phyloP scores from a whole-genome alignment of 2,113 vertebrate species.

The Myotis lucifugus region DNA sequence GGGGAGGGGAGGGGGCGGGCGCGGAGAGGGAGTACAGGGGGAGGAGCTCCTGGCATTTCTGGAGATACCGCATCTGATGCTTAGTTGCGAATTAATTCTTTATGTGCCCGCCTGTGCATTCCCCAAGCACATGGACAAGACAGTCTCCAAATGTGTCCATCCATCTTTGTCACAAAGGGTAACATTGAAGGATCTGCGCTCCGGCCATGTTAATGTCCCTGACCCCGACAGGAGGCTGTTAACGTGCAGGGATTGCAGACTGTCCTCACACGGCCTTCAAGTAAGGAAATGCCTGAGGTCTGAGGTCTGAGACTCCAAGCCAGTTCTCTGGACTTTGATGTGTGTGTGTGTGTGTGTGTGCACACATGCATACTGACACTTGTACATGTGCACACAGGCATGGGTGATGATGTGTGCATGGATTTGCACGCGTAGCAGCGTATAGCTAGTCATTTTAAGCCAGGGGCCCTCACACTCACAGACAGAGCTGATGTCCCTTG shows the following conservation, averaged over 20 bases:
- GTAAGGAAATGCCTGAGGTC: background rate
- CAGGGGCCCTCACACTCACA: background rate
- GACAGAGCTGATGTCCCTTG: background rate
- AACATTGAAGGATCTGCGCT: background rate
- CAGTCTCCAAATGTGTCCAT: background rate
- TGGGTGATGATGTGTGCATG: background rate
- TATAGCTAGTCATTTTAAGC: background rate
- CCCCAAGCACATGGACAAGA: background rate
- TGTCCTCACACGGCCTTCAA: background rate
- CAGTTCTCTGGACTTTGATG: background rate
- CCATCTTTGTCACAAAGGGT: background rate
- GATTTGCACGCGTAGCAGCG: background rate
- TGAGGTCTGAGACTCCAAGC: background rate
- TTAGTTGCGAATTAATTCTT: background rate
- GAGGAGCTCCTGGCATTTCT: background rate
- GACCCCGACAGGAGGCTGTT: background rate
- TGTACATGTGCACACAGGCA: background rate
- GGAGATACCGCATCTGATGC: background rate
- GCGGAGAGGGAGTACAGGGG: rapidly evolving
- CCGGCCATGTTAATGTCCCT: background rate
- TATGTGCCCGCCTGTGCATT: background rate
- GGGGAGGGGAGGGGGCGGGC: rapidly evolving
- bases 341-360: background rate
- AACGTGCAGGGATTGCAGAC: no score
- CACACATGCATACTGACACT: background rate